phyloP scores from a whole-genome alignment of 1,140 invertebrate species.

The Venustaconcha ellipsiformis region DNA sequence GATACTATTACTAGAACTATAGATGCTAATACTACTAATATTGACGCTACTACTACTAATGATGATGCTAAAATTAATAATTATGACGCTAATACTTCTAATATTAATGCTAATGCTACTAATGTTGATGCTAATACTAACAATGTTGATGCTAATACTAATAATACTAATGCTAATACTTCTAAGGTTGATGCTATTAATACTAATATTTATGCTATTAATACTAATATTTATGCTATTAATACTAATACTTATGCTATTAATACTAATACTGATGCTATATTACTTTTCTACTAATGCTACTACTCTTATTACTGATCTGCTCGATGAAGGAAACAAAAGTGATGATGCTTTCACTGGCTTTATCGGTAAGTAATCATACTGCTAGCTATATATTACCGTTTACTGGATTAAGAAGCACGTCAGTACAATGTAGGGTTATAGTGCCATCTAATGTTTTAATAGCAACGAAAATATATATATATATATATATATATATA shows the following conservation, averaged over 20 bases:
- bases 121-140: slow-evolving; percentile 8
- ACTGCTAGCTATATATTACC: too few relatives aligned
- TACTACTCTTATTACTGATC: slow-evolving; percentile 12
- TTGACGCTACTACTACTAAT: slow-evolving; percentile 21
- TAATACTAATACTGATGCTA: not conserved
- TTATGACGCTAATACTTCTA: slow-evolving; percentile 20
- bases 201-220: slow-evolving; percentile 5
- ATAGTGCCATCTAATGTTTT: too few relatives aligned
- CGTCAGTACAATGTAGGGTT: too few relatives aligned
- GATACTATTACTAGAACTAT: slow-evolving; percentile 13
- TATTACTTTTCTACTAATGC: not conserved
- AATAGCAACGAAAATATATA: too few relatives aligned
- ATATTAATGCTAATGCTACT: slow-evolving; percentile 17
- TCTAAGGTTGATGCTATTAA: not conserved
- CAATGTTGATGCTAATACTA: slow-evolving; percentile 4
- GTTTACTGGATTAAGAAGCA: too few relatives aligned
- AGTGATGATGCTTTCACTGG: too few relatives aligned
- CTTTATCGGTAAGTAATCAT: too few relatives aligned
- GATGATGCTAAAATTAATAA: slow-evolving; percentile 11
- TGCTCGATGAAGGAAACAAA: too few relatives aligned
- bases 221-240: not conserved
- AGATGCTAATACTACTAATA: slow-evolving; percentile 21
- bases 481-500: too few relatives aligned
- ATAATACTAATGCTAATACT: slow-evolving; percentile 3
- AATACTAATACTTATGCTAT: slow-evolving; percentile 6